These are phyloP conservation scores for Syrrhaptes paradoxus DNA, from an alignment of 2,113 vertebrate species.

Conservation along the genomic window DNA sequence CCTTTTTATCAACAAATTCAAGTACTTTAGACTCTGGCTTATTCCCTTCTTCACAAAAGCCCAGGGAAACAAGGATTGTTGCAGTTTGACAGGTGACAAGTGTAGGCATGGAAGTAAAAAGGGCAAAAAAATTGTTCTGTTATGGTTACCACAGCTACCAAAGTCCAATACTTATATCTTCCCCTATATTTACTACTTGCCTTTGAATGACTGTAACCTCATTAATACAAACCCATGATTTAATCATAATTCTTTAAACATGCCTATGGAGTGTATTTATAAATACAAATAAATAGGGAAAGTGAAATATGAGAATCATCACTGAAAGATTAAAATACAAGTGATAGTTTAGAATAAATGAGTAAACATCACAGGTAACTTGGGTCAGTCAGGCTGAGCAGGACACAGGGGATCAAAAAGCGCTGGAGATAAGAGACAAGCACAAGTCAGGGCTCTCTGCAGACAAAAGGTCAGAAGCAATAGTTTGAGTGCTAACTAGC, in stretches of 20 bases:
- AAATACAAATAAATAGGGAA: not conserved
- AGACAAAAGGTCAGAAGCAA: constrained; percentile 57
- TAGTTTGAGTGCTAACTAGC: constrained; percentile 32
- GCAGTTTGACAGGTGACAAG: not conserved
- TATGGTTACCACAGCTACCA: not conserved
- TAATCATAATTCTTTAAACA: not conserved
- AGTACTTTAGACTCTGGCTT: not conserved
- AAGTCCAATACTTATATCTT: not conserved
- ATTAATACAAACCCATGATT: not conserved
- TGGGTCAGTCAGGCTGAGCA: not conserved
- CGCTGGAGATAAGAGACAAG: not conserved
- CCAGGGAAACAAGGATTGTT: not conserved
- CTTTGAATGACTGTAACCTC: not conserved
- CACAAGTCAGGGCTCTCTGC: not conserved
- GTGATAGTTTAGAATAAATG: not conserved
- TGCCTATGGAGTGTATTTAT: not conserved
- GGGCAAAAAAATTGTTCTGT: not conserved
- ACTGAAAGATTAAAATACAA: not conserved
- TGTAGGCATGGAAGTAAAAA: not conserved
- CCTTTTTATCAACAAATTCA: not conserved
- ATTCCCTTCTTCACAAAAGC: not conserved
- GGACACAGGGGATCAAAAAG: not conserved
- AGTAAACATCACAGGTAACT: not conserved
- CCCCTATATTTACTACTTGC: not conserved
- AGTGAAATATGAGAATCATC: not conserved